phyloP scores from a whole-genome alignment of 2,888 invertebrate genomes.

The Pachliopta kotzebuea region DNA sequence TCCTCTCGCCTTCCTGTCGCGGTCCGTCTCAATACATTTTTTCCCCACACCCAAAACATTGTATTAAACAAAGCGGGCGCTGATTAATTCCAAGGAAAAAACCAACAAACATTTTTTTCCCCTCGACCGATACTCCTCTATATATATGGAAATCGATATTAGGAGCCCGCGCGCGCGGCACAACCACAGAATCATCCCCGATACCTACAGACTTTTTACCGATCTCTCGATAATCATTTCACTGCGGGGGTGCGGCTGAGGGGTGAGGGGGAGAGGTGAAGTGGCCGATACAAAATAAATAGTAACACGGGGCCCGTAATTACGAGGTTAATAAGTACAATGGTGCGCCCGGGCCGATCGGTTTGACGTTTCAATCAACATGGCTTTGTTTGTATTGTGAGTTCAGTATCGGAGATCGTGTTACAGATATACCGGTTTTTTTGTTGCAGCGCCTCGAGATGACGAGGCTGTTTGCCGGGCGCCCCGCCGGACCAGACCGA shows the following conservation, averaged over 20 bases:
- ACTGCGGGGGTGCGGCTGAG: neutral
- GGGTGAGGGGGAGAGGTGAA: neutral
- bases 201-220: slow-evolving; percentile 59
- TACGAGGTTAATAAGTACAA: slow-evolving; percentile 76
- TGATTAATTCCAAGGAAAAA: slow-evolving; percentile 30
- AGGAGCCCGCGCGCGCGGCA: slow-evolving; percentile 48
- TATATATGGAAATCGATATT: slow-evolving; percentile 66
- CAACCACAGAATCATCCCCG: slow-evolving; percentile 68
- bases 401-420: slow-evolving; percentile 78
- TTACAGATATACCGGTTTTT: slow-evolving; percentile 72
- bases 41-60: slow-evolving; percentile 20
- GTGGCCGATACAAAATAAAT: slow-evolving; percentile 67
- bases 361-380: slow-evolving; percentile 79
- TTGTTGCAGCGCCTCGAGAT: slow-evolving; percentile 40
- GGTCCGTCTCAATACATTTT: slow-evolving; percentile 17
- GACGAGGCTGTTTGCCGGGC: slow-evolving; percentile 50
- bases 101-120: slow-evolving; percentile 36
- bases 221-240: slow-evolving; percentile 68
- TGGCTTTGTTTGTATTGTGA: slow-evolving; percentile 77
- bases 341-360: slow-evolving; percentile 70
- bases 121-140: slow-evolving; percentile 35
- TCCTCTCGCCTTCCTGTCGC: neutral
- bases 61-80: slow-evolving; percentile 28
- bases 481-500: too few relatives aligned
- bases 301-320: slow-evolving; percentile 73